These are phyloP conservation scores for Sceloporus undulatus DNA, from an alignment of 2,113 vertebrate genomes.

Conservation along the genomic window DNA sequence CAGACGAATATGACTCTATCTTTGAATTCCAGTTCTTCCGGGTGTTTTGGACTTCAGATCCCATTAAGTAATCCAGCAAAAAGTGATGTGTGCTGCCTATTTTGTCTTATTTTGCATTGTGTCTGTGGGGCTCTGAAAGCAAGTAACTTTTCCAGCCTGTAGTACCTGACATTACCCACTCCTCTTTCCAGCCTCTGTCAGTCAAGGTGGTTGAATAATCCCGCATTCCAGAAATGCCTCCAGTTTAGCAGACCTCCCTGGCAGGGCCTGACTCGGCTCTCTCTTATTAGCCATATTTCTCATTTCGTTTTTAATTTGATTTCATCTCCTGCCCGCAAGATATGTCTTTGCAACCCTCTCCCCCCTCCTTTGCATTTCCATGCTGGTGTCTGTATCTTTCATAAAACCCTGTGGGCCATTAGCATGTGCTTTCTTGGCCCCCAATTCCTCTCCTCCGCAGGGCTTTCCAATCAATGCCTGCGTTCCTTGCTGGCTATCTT, in stretches of 20 bases:
- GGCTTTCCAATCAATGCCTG: constrained; percentile 22
- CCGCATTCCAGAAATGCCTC: not conserved
- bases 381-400: not conserved
- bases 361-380: too few species aligned
- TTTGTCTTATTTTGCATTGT: too few species aligned
- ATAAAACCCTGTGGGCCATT: not conserved
- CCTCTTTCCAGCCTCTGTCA: not conserved
- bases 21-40: too few species aligned
- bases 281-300: not conserved
- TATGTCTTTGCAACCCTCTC: not conserved
- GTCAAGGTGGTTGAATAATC: not conserved
- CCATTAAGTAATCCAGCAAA: too few species aligned
- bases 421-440: not conserved
- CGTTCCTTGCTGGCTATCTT: not conserved
- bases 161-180: not conserved
- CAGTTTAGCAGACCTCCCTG: not conserved
- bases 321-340: not conserved
- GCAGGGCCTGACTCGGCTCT: not conserved
- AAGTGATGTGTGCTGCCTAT: too few species aligned
- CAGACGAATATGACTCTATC: too few species aligned
- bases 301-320: not conserved
- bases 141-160: not conserved
- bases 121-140: too few species aligned
- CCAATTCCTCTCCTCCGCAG: not conserved
- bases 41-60: too few species aligned